These are phyloP conservation scores for Thymelicus lineola DNA, from an alignment of 2,888 invertebrate species.

Conservation along the genomic window DNA sequence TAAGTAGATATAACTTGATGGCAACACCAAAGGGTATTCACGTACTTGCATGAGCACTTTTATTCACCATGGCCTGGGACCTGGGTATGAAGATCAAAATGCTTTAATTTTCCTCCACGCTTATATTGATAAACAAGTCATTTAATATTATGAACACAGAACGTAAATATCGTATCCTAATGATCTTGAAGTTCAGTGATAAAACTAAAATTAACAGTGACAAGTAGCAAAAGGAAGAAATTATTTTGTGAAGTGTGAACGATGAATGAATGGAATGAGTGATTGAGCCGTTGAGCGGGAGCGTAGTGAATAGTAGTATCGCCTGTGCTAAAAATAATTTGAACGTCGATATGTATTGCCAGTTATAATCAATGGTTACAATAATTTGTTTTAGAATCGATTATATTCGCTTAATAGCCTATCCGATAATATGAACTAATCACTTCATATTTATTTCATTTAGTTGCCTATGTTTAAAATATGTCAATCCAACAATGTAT, in stretches of 20 bases:
- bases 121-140: background rate
- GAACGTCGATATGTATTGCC: background rate
- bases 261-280: background rate
- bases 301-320: background rate
- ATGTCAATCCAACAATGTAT: too few relatives aligned
- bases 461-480: too few relatives aligned
- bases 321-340: conserved; percentile 21
- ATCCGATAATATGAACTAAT: too few relatives aligned
- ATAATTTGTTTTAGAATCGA: background rate
- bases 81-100: background rate
- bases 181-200: background rate
- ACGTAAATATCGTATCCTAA: background rate
- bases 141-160: background rate
- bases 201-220: background rate
- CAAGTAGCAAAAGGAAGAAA: background rate
- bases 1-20: background rate
- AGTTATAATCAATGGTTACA: too few relatives aligned
- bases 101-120: background rate
- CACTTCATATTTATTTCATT: too few relatives aligned
- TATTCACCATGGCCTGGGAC: background rate
- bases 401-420: background rate
- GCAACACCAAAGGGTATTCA: background rate
- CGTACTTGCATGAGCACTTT: background rate
- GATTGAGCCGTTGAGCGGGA: background rate
- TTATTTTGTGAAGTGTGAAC: background rate